These are phyloP conservation scores for Hystrix cristata DNA, from an alignment of 2,113 vertebrate species.

Conservation along the genomic window DNA sequence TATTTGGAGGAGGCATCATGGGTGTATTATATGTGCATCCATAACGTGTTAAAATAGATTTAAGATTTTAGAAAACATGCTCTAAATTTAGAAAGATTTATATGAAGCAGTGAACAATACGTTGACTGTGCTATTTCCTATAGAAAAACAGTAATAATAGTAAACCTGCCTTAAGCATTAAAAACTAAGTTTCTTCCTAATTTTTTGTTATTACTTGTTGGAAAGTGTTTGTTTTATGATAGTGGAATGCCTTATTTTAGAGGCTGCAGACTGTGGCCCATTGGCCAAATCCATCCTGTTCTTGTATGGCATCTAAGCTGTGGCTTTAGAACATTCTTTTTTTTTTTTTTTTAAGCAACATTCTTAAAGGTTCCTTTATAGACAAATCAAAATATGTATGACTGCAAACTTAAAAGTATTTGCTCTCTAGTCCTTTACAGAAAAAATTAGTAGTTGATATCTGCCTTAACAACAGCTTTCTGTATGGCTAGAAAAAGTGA, in stretches of 20 bases:
- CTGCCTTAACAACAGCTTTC: neutral
- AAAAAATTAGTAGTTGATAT: neutral
- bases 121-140: neutral
- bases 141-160: slow-evolving; percentile 46
- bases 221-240: slow-evolving; percentile 43
- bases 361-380: neutral
- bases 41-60: slow-evolving; percentile 14
- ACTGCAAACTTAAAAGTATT: neutral
- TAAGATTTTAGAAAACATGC: slow-evolving; percentile 34
- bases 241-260: neutral
- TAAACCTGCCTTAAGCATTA: slow-evolving; percentile 25
- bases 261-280: neutral
- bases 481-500: slow-evolving; percentile 37
- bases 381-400: neutral
- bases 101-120: neutral
- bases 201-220: slow-evolving; percentile 1
- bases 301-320: slow-evolving; percentile 2
- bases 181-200: neutral
- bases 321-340: neutral
- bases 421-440: neutral
- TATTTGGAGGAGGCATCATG: neutral
- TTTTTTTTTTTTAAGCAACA: neutral
- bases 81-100: slow-evolving; percentile 47
- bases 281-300: neutral
- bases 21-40: neutral